Evolutionary conservation across 2,113 vertebrate genomes (phyloP), one percentile per base, ranked within the genome.

Genomic region (Spea bombifrons): DNA sequence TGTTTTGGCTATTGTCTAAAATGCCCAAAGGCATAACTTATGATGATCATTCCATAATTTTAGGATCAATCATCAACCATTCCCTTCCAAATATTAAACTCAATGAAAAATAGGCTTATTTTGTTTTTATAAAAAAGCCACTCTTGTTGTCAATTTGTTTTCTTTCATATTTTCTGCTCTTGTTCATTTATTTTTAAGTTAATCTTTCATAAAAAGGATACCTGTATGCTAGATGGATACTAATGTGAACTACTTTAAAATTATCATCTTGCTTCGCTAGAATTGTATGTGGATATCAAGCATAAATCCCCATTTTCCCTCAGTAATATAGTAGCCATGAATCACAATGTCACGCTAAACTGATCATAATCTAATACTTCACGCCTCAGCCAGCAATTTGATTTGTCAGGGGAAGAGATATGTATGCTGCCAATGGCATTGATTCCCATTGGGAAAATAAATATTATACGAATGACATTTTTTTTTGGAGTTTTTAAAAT

Each of bases 351-450:
- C 87, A 90, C 5, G 45, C 88, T 82, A 84, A 86, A 88, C 89
- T 71, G 82, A 88, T 92, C 88, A 86, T 89, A 92, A 93, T 90
- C 83, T 92, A 86, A 87, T 86, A 88, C 86, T 88, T 92, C 90
- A 87, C 82, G 88, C 87, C 87, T 92, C 89, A 89, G 85, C 89
- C 87, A 91, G 91, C 91, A 90, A 88, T 86, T 92, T 92, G 91
- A 93, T 93, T 91, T 92, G 91, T 93, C 88, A 91, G 77, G 88
- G 90, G 89, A 88, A 85, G 82, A 76, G 84, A 63, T 82, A 83
- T 84, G 81, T 73, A 82, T 87, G 81, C 86, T 87, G 86, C 87
- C 89, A 88, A 89, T 87, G 86, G 77, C 86, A 85, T 88, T 49
- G 82, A 90, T 87, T 90, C 84, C 86, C 87, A 86, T 50, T 82